Evolutionary conservation across 2,888 invertebrate genomes (phyloP).

Genomic region (Orthosia incerta): DNA sequence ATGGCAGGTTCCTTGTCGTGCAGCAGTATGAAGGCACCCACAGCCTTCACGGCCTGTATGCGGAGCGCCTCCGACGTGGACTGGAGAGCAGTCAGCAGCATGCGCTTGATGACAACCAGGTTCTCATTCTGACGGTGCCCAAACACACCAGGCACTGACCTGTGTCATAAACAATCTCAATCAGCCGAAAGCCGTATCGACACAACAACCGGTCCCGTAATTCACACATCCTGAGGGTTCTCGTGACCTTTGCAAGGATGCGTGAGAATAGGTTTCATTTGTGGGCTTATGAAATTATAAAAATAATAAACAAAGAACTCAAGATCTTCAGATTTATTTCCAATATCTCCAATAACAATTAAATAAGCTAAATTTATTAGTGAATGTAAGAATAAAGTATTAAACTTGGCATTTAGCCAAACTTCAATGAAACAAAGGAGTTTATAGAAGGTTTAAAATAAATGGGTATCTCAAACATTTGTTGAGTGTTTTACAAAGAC

Average conservation of each 20-base stretch:
- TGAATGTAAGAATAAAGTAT: conserved; percentile 30
- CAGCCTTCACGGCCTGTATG: conserved; percentile 95
- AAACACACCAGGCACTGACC: conserved; percentile 98
- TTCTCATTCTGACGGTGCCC: conserved; percentile 98
- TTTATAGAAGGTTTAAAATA: conserved; percentile 32
- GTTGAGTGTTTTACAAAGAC: conserved; percentile 10
- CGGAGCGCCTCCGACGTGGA: conserved; percentile 94
- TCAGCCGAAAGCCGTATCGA: neutral
- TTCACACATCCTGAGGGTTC: neutral
- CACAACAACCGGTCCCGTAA: neutral
- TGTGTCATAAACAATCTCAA: conserved; percentile 73
- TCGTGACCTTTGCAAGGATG: neutral
- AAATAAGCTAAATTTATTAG: conserved; percentile 22
- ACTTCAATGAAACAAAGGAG: conserved; percentile 39
- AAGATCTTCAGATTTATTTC: conserved; percentile 14
- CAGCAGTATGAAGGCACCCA: conserved; percentile 96
- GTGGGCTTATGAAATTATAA: too few relatives aligned
- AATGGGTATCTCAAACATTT: conserved; percentile 17
- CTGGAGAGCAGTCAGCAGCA: conserved; percentile 96
- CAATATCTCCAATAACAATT: conserved; percentile 17
- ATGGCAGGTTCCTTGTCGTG: conserved; percentile 98
- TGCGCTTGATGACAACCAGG: conserved; percentile 98
- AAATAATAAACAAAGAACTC: neutral
- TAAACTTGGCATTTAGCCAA: conserved; percentile 49
- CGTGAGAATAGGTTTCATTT: too few relatives aligned